Evolutionary conservation across 1,140 invertebrate genomes (phyloP).

Genomic region (Sinonovacula constricta): DNA sequence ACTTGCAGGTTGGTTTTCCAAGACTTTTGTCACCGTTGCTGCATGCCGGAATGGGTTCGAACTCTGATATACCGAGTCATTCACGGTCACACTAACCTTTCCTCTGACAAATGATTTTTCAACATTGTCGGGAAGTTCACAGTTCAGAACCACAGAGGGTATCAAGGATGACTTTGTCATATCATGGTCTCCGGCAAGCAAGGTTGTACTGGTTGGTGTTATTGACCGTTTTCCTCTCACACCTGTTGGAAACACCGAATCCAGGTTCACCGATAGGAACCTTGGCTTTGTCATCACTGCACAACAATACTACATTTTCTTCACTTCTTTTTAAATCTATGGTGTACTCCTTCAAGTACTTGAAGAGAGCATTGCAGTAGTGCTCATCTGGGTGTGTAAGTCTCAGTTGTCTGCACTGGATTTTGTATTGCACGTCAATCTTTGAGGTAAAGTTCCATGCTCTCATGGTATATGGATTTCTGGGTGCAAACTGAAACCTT

Average conservation of each 20-base stretch:
- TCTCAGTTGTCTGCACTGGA: conserved; percentile 50
- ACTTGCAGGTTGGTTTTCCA: background rate
- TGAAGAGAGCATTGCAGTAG: conserved; percentile 51
- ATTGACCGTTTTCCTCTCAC: conserved; percentile 33
- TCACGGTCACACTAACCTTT: conserved; percentile 25
- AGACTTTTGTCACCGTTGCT: conserved; percentile 14
- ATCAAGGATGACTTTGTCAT: conserved; percentile 40
- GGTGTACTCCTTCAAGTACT: conserved; percentile 45
- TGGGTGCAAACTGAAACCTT: conserved; percentile 56
- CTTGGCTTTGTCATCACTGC: conserved; percentile 46
- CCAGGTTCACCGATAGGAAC: conserved; percentile 49
- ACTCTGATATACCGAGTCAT: conserved; percentile 53
- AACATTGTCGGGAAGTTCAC: conserved; percentile 33
- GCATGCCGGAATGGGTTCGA: conserved; percentile 51
- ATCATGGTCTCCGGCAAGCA: conserved; percentile 49
- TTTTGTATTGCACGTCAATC: conserved; percentile 55
- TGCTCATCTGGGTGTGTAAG: conserved; percentile 50
- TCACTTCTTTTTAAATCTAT: conserved; percentile 34
- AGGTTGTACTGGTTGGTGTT: conserved; percentile 5
- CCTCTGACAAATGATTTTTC: conserved; percentile 46
- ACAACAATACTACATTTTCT: conserved; percentile 9
- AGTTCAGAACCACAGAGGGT: conserved; percentile 33
- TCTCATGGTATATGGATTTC: conserved; percentile 47
- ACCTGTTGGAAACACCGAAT: conserved; percentile 38
- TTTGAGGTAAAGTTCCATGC: conserved; percentile 51